Conservation (phyloP, 1,140 invertebrate genomes). For the Sycophaga agraensis region DNA sequence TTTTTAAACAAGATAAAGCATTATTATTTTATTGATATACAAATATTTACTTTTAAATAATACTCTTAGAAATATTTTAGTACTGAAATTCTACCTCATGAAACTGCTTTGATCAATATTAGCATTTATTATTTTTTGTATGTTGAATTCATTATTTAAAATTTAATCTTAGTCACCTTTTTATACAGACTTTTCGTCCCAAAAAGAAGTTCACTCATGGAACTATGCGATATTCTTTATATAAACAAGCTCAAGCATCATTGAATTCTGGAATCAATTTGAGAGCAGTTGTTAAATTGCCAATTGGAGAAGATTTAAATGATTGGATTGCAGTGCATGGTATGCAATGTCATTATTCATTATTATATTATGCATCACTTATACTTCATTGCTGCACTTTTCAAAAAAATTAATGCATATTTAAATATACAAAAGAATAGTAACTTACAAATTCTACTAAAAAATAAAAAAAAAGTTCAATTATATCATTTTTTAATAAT, state of each 20-base stretch:
- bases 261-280: conserved; percentile 93
- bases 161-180: too few species aligned
- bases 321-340: conserved; percentile 97
- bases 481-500: not conserved
- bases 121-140: not conserved
- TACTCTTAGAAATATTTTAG: too few species aligned
- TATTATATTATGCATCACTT: not conserved
- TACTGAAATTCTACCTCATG: not conserved
- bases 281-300: conserved; percentile 80
- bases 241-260: conserved; percentile 93
- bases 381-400: not conserved
- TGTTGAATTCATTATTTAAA: not conserved
- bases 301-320: conserved; percentile 83
- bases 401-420: too few species aligned
- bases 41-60: not conserved
- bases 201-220: conserved; percentile 90
- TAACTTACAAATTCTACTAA: not conserved
- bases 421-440: too few species aligned
- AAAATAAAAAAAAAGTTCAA: too few species aligned
- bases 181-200: conserved; percentile 85
- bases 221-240: conserved; percentile 86
- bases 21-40: not conserved
- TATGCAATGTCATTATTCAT: conserved; percentile 45
- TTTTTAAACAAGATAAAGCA: not conserved
- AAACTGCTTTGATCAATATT: not conserved